Evolutionary conservation across 2,888 invertebrate genomes (phyloP).

Genomic region (Fissipunctia ypsillon): DNA sequence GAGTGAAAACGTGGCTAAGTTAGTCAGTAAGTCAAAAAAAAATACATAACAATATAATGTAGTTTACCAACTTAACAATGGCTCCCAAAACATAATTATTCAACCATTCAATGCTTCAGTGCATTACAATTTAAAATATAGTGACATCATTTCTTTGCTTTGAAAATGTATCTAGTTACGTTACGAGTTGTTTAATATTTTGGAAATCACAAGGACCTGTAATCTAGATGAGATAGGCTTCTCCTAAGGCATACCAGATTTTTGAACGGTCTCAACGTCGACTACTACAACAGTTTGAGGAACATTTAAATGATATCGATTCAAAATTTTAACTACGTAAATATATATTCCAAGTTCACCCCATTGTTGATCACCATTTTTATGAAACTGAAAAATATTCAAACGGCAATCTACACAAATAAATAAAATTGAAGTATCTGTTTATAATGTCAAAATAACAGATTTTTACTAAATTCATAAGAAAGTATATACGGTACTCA

Average conservation of each 20-base stretch:
- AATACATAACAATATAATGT: slow-evolving; percentile 7
- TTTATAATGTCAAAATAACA: too few relatives aligned
- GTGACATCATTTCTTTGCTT: slow-evolving; percentile 20
- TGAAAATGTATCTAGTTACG: not conserved
- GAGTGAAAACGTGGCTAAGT: not conserved
- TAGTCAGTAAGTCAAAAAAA: slow-evolving; percentile 3
- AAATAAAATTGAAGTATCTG: too few relatives aligned
- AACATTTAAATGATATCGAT: too few relatives aligned
- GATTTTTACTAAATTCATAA: too few relatives aligned
- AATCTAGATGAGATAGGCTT: too few relatives aligned
- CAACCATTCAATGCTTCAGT: slow-evolving; percentile 5
- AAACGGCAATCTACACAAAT: too few relatives aligned
- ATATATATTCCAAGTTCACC: not conserved
- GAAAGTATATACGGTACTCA: too few relatives aligned
- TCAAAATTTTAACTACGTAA: not conserved
- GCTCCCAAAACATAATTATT: slow-evolving; percentile 14
- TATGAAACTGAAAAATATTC: too few relatives aligned
- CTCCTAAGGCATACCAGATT: not conserved
- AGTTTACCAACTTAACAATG: slow-evolving; percentile 3
- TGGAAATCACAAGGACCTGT: not conserved
- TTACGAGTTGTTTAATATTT: not conserved
- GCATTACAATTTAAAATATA: slow-evolving; percentile 1
- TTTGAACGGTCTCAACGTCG: not conserved
- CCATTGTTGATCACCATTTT: not conserved
- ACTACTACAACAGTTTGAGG: too few relatives aligned